Conservation (phyloP, 1,140 invertebrate genomes). For the Ericerus pela region DNA sequence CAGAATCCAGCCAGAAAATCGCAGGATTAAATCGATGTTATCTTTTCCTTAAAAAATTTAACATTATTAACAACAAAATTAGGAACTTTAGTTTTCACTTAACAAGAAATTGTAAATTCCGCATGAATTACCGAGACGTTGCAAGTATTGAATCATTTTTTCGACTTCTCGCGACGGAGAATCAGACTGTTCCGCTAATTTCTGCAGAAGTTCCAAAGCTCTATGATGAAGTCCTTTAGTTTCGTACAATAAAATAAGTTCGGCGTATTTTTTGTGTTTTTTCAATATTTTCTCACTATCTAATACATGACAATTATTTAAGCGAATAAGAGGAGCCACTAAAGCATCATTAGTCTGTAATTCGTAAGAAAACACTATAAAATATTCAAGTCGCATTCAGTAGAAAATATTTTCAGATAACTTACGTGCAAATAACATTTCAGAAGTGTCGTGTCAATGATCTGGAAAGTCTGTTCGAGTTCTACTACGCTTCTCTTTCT, state of each 20-base stretch:
- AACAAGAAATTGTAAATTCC: too few relatives aligned
- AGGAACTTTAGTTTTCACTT: too few relatives aligned
- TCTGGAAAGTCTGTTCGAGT: constrained; percentile 57
- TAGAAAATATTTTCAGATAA: not conserved
- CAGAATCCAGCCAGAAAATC: constrained; percentile 89
- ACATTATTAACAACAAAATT: not conserved
- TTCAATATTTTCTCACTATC: constrained; percentile 83
- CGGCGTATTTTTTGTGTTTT: constrained; percentile 73
- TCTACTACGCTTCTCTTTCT: constrained; percentile 9
- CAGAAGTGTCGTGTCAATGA: constrained; percentile 89
- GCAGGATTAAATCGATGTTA: constrained; percentile 79
- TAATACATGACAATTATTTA: constrained; percentile 90
- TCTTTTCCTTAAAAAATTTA: constrained; percentile 41
- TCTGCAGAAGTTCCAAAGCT: constrained; percentile 73
- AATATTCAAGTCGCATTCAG: not conserved
- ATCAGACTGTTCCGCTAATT: constrained; percentile 59
- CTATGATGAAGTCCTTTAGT: constrained; percentile 73
- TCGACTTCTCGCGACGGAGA: constrained; percentile 65
- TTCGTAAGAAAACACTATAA: not conserved
- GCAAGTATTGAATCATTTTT: constrained; percentile 78
- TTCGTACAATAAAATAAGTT: constrained; percentile 91
- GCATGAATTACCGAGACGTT: constrained; percentile 72
- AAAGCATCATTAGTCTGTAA: constrained; percentile 83
- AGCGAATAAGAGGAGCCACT: constrained; percentile 71
- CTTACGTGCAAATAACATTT: constrained; percentile 86